Evolutionary conservation across 2,888 invertebrate species (phyloP).

Genomic region (Zaprionus obscuricornis): DNA sequence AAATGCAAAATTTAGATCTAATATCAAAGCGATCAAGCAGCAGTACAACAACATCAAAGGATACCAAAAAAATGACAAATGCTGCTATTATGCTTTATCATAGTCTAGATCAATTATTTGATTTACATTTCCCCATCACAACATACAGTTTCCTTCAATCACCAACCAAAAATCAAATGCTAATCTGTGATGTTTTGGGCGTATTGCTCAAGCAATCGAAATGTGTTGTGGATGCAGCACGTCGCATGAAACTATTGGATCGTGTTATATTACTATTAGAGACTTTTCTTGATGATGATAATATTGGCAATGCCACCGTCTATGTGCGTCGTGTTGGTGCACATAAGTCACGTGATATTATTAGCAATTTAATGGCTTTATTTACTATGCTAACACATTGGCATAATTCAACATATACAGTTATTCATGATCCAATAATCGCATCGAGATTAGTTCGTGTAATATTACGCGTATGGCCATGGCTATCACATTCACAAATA

Average conservation of each 20-base stretch:
- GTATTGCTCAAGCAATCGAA: slow-evolving; percentile 75
- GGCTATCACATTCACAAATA: slow-evolving; percentile 77
- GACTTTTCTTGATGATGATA: slow-evolving; percentile 67
- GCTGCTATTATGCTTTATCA: slow-evolving; percentile 51
- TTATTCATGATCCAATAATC: slow-evolving; percentile 65
- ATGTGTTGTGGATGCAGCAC: slow-evolving; percentile 61
- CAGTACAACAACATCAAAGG: neutral
- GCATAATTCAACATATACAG: slow-evolving; percentile 68
- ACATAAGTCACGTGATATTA: slow-evolving; percentile 69
- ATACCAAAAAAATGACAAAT: slow-evolving; percentile 2
- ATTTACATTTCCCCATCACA: slow-evolving; percentile 55
- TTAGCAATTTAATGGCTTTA: slow-evolving; percentile 72
- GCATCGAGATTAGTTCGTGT: slow-evolving; percentile 61
- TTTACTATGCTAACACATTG: slow-evolving; percentile 77
- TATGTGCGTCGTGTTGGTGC: slow-evolving; percentile 80
- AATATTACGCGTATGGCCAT: slow-evolving; percentile 79
- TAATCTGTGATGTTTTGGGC: slow-evolving; percentile 74
- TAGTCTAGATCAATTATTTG: slow-evolving; percentile 63
- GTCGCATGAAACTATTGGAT: slow-evolving; percentile 61
- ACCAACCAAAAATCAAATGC: slow-evolving; percentile 56
- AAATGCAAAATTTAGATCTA: neutral
- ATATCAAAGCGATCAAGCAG: no score
- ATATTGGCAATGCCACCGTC: slow-evolving; percentile 63
- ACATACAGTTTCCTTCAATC: slow-evolving; percentile 59
- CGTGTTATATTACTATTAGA: slow-evolving; percentile 68